Conservation (phyloP, 1,140 invertebrate species). For the Oncopodura yosiiana region DNA sequence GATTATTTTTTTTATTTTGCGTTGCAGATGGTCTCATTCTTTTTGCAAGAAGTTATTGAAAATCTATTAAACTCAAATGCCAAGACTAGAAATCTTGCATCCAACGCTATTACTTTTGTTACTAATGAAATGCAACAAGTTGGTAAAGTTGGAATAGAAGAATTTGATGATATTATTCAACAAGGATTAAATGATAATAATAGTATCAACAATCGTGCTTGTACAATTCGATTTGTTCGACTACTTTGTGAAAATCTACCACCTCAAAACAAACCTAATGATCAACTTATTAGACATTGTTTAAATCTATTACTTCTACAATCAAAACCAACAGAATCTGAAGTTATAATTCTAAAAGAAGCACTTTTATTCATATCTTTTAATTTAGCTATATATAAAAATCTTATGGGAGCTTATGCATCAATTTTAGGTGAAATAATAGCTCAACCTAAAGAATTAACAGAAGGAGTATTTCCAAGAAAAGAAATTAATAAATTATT, state of each 20-base stretch:
- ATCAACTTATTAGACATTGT: slow-evolving; percentile 9
- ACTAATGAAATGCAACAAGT: too few species aligned
- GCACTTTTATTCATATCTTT: slow-evolving; percentile 26
- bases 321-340: not conserved
- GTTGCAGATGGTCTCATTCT: too few species aligned
- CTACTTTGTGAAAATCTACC: slow-evolving; percentile 15
- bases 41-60: too few species aligned
- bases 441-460: slow-evolving; percentile 1
- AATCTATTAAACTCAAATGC: too few species aligned
- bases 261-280: slow-evolving; percentile 7
- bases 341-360: slow-evolving; percentile 16
- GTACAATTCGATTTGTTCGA: slow-evolving; percentile 27
- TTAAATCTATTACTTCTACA: slow-evolving; percentile 1
- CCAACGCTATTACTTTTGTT: too few species aligned
- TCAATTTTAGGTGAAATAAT: slow-evolving; percentile 14
- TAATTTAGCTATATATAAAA: slow-evolving; percentile 30
- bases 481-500: slow-evolving; percentile 29
- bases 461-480: slow-evolving; percentile 13
- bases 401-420: slow-evolving; percentile 23
- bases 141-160: too few species aligned
- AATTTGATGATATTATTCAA: too few species aligned
- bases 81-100: too few species aligned
- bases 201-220: slow-evolving; percentile 18
- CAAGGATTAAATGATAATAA: too few species aligned
- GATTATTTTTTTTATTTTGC: too few species aligned